These are phyloP conservation scores for Ips typographus DNA, from an alignment of 1,140 invertebrate species.

Conservation along the genomic window DNA sequence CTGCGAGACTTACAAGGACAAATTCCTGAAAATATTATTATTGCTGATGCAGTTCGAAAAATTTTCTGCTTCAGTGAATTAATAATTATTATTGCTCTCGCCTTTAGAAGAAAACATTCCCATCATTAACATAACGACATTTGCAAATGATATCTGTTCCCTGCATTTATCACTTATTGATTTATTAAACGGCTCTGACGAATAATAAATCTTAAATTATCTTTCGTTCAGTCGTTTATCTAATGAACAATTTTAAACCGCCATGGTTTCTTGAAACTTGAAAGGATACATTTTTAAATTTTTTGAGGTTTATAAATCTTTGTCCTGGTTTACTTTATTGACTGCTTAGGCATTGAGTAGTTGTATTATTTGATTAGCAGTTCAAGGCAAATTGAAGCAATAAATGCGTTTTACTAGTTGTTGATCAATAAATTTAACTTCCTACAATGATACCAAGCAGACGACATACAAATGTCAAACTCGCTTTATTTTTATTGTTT, in stretches of 20 bases:
- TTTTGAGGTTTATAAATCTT: neutral
- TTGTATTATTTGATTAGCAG: neutral
- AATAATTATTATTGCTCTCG: neutral
- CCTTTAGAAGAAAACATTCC: neutral
- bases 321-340: neutral
- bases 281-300: neutral
- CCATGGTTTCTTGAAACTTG: neutral
- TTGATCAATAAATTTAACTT: too few relatives aligned
- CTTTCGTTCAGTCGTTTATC: constrained; percentile 6
- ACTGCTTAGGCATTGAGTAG: neutral
- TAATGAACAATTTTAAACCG: constrained; percentile 6
- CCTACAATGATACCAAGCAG: too few relatives aligned
- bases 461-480: too few relatives aligned
- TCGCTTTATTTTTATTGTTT: too few relatives aligned
- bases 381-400: neutral
- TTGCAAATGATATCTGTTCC: neutral
- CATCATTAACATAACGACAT: neutral
- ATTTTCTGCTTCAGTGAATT: neutral
- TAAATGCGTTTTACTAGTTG: neutral
- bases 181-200: neutral
- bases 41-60: neutral
- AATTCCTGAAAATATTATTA: neutral
- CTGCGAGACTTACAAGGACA: neutral
- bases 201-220: constrained; percentile 12
- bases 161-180: neutral